phyloP scores from a whole-genome alignment of 2,888 invertebrate species.

The Hemistola chrysoprasaria region DNA sequence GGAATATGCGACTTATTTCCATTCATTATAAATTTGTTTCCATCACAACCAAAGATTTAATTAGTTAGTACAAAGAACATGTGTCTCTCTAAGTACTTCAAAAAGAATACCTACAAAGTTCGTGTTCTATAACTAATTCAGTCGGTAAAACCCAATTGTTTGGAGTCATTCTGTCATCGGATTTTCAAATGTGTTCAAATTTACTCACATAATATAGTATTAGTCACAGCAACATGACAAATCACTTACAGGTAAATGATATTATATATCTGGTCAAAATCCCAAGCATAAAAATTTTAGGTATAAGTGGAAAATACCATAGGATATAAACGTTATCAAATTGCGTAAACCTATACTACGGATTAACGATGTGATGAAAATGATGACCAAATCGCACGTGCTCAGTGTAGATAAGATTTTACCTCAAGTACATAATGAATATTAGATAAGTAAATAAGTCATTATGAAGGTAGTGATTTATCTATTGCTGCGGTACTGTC shows the following conservation, averaged over 20 bases:
- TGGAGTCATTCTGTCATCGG: background rate
- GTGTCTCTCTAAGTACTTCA: too few species aligned
- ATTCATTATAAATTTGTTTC: too few species aligned
- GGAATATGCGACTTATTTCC: too few species aligned
- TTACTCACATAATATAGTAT: background rate
- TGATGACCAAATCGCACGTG: conserved; percentile 34
- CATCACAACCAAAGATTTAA: too few species aligned
- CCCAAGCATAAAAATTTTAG: too few species aligned
- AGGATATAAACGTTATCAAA: conserved; percentile 13
- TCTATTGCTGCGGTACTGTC: conserved; percentile 19
- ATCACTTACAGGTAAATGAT: background rate
- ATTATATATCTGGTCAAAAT: background rate
- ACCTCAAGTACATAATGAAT: conserved; percentile 23
- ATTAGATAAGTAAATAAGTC: conserved; percentile 16
- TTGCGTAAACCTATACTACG: conserved; percentile 31
- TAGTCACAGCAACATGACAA: background rate
- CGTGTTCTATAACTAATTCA: too few species aligned
- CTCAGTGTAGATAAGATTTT: conserved; percentile 31
- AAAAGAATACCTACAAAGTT: too few species aligned
- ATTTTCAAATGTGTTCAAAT: too few species aligned
- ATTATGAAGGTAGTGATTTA: conserved; percentile 17
- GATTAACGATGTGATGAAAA: conserved; percentile 37
- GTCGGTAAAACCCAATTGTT: too few species aligned
- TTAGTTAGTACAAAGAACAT: too few species aligned
- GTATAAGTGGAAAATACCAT: conserved; percentile 28